Evolutionary conservation across 2,113 vertebrate genomes (phyloP), one percentile per base, ranked within the genome.

Genomic region (Carassius gibelio): DNA sequence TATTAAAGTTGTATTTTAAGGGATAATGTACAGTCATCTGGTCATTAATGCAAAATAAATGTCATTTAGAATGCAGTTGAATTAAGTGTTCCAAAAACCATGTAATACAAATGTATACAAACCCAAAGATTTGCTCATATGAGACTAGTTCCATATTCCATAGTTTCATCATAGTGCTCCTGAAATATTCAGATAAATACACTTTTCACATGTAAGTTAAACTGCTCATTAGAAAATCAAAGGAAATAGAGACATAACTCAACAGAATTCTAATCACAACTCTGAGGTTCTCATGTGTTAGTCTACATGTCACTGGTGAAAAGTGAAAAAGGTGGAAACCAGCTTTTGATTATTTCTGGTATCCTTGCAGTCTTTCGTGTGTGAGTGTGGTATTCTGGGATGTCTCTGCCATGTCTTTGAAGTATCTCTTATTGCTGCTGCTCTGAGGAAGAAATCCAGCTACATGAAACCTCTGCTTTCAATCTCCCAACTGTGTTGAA

Each of bases 331-430:
- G 80, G 87, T 81, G 88, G 85, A 89, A 85, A 78, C 77, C 2
- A 79, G 83, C 85, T 90, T 91, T 90, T 90, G 87, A 88, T 90
- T 80, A 87, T 82, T 88, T 75, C 78, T 50, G 23, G 48, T 64
- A 75, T 87, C 81, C 85, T 88, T 71, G 81, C 48, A 19, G 9
- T 86, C 21, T 81, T 71, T 75, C 36, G 57, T 59, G 57, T 59
- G 57, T 71, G 34, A 2, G 68, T 71, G 68, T 21, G 5, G 52
- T 45, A 74, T 77, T 77, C 75, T 36, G 57, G 30, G 72, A 76
- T 75, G 72, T 62, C 50, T 48, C 50, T 68, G n/a, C 76, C 4
- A 42, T 72, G 55, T 23, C 82, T 88, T 69, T 86, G 71, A 84
- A 79, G 74, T 85, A 66, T 42, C 30, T 61, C 38, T 85, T 74